These are phyloP conservation scores for Lates calcarifer DNA, from an alignment of 2,113 vertebrate genomes.

Conservation along the genomic window DNA sequence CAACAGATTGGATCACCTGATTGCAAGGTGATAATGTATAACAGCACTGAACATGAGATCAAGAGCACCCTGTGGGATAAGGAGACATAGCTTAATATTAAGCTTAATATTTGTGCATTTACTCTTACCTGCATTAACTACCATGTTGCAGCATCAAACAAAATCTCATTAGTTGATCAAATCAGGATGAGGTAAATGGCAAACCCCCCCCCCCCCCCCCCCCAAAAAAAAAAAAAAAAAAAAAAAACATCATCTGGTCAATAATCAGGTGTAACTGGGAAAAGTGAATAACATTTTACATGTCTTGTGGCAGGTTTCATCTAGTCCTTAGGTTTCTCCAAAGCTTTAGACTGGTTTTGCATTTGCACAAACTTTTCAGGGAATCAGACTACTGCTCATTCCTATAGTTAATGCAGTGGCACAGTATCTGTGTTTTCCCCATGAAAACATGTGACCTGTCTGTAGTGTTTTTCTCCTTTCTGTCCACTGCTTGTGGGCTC, in stretches of 20 bases:
- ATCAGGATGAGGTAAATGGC: no score
- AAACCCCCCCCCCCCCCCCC: no score
- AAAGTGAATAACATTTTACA: no score
- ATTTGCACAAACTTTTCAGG: not conserved
- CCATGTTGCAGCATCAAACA: no score
- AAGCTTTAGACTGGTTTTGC: not conserved
- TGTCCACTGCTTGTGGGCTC: not conserved
- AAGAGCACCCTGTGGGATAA: not conserved
- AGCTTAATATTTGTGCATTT: no score
- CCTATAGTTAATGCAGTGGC: not conserved
- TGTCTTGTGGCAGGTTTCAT: no score
- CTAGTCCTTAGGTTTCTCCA: not conserved
- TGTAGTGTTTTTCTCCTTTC: not conserved
- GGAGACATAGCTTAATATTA: not conserved
- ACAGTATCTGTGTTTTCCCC: not conserved
- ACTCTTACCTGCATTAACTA: no score
- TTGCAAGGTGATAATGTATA: not conserved
- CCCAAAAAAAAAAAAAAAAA: no score
- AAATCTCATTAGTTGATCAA: no score
- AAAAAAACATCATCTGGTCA: no score
- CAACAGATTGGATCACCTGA: no score
- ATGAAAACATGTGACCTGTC: not conserved
- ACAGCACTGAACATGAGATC: not conserved
- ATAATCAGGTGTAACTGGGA: no score
- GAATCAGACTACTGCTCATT: not conserved